Conservation (phyloP, 2,888 invertebrate species). For the Pterobdella sp. region DNA sequence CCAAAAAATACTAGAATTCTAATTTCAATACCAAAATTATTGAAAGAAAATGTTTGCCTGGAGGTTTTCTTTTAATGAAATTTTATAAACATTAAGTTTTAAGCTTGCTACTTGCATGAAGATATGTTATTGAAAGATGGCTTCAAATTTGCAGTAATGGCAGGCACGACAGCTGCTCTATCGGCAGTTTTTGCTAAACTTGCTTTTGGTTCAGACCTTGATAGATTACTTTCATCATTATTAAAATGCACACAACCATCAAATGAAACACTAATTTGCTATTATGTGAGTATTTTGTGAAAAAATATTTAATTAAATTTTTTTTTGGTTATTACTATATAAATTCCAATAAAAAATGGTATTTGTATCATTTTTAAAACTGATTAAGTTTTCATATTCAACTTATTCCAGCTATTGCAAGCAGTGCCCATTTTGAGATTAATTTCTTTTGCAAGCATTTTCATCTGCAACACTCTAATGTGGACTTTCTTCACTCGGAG, state of each 20-base stretch:
- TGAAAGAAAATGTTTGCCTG: no score
- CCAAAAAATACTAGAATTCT: no score
- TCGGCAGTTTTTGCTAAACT: slow-evolving; percentile 11
- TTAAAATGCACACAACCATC: no score
- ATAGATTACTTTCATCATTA: neutral
- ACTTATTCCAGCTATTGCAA: slow-evolving; percentile 8
- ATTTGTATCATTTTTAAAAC: neutral
- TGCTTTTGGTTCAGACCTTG: neutral
- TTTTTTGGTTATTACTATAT: neutral
- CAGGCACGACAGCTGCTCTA: slow-evolving; percentile 1
- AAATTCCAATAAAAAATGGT: neutral
- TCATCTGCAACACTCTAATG: slow-evolving; percentile 13
- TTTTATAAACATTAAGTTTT: no score
- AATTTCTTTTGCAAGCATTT: neutral
- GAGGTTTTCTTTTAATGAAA: no score
- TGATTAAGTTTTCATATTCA: neutral
- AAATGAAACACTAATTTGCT: neutral
- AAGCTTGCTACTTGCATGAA: no score
- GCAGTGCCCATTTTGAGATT: neutral
- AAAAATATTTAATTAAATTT: slow-evolving; percentile 2
- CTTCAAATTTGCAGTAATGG: slow-evolving; percentile 6
- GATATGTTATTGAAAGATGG: slow-evolving; percentile 15
- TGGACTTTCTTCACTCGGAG: slow-evolving; percentile 18
- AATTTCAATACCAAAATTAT: no score
- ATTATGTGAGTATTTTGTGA: neutral